Base-by-base conservation (phyloP, 1,140 invertebrate genomes). In the Bombus sylvicola region DNA sequence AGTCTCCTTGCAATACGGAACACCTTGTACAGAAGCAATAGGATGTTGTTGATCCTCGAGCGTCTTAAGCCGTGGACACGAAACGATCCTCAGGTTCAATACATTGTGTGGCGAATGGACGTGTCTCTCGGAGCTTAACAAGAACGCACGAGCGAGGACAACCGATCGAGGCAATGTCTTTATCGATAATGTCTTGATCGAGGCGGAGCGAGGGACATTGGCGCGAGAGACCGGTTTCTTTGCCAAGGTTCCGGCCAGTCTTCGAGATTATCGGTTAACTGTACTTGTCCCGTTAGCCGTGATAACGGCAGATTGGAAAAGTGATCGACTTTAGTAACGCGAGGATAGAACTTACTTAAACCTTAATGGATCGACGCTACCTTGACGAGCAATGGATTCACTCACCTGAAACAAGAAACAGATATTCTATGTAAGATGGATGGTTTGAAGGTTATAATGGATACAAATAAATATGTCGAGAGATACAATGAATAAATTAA, bases 341-440 rank as follows among this genome's bases (percentile, higher is more conserved):
- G 25, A n/a, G 10, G 6, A 4, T 31, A 6, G 43, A 37, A 83
- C 76, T 84, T 79, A 84, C 75, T 79, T 78, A 53, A n/a, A 22
- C 28, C 41, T 53, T 28, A 41, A 64, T n/a, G 57, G 4, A 47
- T 34, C 13, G 25, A 1, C 18, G 18, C 8, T 34, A 0, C 9
- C 1, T 9, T 6, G 0, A 22, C 1, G 9, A 41, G 8, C 3
- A 34, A 53, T 39, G 22, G 22, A 22, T 37, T 4, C 69, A 85
- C 84, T 85, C 84, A 85, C 84, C 84, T 85, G 71, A 8, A 85
- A 85, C 79, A 85, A 59, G 69, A 37, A 81, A 37, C 37, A 39
- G 8, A 73, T 8, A 15, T 10, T 62, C 22, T 28, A 1, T 31
- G 34, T 43, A 4, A 43, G 62, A 71, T 81, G 2, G 15, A 34